Evolutionary conservation across 2,888 invertebrate genomes (phyloP).

Genomic region (Crioceris asparagi): DNA sequence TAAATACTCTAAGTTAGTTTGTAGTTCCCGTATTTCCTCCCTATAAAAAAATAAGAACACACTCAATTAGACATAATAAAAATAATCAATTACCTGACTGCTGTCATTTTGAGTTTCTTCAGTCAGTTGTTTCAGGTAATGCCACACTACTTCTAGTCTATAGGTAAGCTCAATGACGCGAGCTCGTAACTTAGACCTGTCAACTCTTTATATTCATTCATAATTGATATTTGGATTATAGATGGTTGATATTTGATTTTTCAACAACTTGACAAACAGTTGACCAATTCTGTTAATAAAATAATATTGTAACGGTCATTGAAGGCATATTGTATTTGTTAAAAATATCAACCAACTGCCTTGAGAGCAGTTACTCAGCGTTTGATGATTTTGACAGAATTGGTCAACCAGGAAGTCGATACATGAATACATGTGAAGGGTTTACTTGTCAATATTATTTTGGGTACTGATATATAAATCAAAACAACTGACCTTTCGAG

Average conservation of each 20-base stretch:
- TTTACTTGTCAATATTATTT: not conserved
- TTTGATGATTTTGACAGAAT: no score
- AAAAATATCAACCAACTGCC: no score
- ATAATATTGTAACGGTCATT: no score
- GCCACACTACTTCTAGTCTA: constrained; percentile 50
- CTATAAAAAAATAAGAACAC: constrained; percentile 42
- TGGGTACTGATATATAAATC: not conserved
- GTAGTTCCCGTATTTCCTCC: constrained; percentile 71
- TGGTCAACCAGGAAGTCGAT: no score
- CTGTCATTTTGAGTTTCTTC: constrained; percentile 22
- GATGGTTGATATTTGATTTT: not conserved
- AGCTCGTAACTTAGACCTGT: constrained; percentile 48
- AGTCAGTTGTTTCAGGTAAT: constrained; percentile 44
- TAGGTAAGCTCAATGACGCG: constrained; percentile 52
- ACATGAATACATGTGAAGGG: not conserved
- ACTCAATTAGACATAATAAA: constrained; percentile 15
- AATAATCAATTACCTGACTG: constrained; percentile 18
- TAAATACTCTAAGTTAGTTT: constrained; percentile 65
- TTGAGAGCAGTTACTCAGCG: no score
- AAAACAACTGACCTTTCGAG: constrained; percentile 37
- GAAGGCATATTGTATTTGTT: no score
- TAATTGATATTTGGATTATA: not conserved
- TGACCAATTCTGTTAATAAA: no score
- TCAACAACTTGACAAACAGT: no score
- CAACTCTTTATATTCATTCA: constrained; percentile 38